These are phyloP conservation scores for Drosophila repletoides DNA, from an alignment of 1,140 invertebrate species.

Conservation along the genomic window DNA sequence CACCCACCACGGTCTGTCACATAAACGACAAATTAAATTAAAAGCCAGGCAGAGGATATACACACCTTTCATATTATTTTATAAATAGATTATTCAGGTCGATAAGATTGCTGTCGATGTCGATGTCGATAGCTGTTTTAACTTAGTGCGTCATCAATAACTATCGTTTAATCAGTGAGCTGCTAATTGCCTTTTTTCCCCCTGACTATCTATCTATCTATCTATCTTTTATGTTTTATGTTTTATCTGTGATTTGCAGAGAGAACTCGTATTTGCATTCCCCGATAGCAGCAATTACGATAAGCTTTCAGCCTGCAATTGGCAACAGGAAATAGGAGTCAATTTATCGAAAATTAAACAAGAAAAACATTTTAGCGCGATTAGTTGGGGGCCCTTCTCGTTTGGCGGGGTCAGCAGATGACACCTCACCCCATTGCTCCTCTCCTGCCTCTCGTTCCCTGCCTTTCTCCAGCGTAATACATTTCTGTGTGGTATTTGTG, in stretches of 20 bases:
- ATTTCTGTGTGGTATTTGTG: conserved; percentile 31
- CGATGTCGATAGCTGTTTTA: neutral
- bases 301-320: neutral
- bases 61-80: too few species aligned
- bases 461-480: conserved; percentile 32
- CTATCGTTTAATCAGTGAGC: neutral
- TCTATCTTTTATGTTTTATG: too few species aligned
- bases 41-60: neutral
- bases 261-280: neutral
- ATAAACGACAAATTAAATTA: neutral
- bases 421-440: too few species aligned
- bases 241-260: conserved; percentile 13
- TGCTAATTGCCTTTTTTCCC: neutral
- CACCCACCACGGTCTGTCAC: too few species aligned
- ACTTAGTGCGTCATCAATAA: neutral
- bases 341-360: conserved; percentile 51
- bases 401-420: too few species aligned
- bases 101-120: too few species aligned
- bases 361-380: conserved; percentile 65
- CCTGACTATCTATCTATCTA: conserved; percentile 1
- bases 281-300: neutral
- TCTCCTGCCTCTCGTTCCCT: neutral
- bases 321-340: conserved; percentile 4
- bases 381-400: conserved; percentile 45
- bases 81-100: too few species aligned